Percentiles rank a stretch among this genome's conserved stretches.
Evolutionary conservation across 2,888 invertebrate species (phyloP).

Genomic region (Unio pictorum): DNA sequence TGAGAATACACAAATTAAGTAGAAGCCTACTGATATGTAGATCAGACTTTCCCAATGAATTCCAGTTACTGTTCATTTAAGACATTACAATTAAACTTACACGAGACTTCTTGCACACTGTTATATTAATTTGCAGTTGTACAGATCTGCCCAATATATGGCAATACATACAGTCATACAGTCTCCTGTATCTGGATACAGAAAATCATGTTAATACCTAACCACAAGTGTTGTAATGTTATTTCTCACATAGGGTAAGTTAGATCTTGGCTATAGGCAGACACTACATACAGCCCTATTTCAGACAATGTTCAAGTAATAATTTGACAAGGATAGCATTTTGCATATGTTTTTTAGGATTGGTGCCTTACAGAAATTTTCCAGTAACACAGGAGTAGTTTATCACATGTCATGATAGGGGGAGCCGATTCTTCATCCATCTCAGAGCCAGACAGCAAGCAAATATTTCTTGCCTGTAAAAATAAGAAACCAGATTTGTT

Average conservation of each 20-base stretch:
- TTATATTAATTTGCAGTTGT: too few species aligned
- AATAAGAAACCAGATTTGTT: not conserved
- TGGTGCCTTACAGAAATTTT: slow-evolving; percentile 66
- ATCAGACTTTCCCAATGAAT: too few species aligned
- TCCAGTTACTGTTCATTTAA: too few species aligned
- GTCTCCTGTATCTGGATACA: too few species aligned
- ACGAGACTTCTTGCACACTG: too few species aligned
- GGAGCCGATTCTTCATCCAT: slow-evolving; percentile 7
- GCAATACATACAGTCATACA: too few species aligned
- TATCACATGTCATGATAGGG: slow-evolving; percentile 62
- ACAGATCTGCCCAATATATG: too few species aligned
- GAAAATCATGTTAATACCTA: too few species aligned
- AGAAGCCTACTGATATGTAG: too few species aligned
- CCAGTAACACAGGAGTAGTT: slow-evolving; percentile 71
- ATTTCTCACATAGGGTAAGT: not conserved
- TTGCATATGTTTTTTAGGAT: slow-evolving; percentile 2
- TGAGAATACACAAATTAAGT: too few species aligned
- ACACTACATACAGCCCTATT: not conserved
- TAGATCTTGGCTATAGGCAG: not conserved
- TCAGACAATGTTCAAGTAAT: not conserved
- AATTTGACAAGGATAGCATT: not conserved
- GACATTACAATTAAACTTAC: too few species aligned
- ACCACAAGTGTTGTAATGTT: not conserved
- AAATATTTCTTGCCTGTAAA: not conserved
- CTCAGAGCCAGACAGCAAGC: too few species aligned